phyloP scores from a whole-genome alignment of 2,888 invertebrate genomes.

The Leucoptera coffeella region DNA sequence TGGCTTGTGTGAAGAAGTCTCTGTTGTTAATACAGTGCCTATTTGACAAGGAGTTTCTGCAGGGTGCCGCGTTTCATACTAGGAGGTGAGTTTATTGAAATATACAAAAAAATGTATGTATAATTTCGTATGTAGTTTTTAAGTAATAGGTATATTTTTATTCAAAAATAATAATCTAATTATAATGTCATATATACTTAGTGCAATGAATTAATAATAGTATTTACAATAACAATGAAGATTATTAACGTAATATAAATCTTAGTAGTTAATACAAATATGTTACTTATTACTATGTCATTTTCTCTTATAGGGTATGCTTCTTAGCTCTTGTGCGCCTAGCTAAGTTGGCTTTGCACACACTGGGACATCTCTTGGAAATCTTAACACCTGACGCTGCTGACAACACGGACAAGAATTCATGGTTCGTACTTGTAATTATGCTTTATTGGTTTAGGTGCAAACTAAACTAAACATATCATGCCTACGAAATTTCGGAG shows the following conservation, averaged over 20 bases:
- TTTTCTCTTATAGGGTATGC: constrained; percentile 58
- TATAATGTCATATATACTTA: too few species aligned
- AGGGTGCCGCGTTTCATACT: constrained; percentile 37
- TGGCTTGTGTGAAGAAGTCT: constrained; percentile 55
- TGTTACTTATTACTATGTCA: background rate
- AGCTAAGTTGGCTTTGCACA: constrained; percentile 82
- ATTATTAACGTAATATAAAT: too few species aligned
- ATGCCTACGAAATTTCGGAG: too few species aligned
- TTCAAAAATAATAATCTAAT: too few species aligned
- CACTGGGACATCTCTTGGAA: constrained; percentile 76
- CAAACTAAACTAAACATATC: too few species aligned
- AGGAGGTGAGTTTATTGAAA: constrained; percentile 19
- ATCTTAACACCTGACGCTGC: constrained; percentile 47
- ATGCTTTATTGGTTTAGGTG: too few species aligned
- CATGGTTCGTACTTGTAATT: constrained; percentile 32
- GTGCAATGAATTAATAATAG: too few species aligned
- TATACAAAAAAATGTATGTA: background rate
- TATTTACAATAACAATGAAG: too few species aligned
- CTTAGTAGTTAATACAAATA: too few species aligned
- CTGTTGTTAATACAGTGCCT: constrained; percentile 40
- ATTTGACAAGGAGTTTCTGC: constrained; percentile 41
- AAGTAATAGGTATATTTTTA: too few species aligned
- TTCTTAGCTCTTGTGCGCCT: constrained; percentile 84
- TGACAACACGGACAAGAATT: constrained; percentile 31
- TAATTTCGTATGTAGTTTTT: background rate